Percentiles rank a stretch among this genome's conserved stretches.
Evolutionary conservation across 2,797 vertebrate species (phyloP).

Genomic region (Hypotaenidia philippensis): DNA sequence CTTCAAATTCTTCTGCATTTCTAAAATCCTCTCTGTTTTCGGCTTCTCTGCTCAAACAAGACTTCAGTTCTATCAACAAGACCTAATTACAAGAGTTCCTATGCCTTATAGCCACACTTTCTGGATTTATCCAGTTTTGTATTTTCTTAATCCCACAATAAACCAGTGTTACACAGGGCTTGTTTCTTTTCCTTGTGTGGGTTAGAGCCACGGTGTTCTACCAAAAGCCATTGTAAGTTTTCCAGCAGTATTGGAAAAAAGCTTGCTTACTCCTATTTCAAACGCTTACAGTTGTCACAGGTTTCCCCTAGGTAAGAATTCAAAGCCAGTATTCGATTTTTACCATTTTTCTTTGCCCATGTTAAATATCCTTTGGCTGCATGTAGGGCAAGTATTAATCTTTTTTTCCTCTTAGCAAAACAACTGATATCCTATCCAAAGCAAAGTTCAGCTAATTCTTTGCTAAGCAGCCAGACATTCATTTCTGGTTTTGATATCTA

Average conservation of each 20-base stretch:
- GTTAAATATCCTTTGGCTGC: neutral
- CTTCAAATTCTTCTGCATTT: neutral
- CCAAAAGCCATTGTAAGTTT: neutral
- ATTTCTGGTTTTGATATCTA: neutral
- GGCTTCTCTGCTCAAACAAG: neutral
- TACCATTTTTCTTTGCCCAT: neutral
- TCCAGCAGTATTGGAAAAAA: neutral
- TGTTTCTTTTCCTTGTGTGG: neutral
- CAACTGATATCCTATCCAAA: neutral
- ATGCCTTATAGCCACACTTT: neutral
- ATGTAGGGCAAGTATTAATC: neutral
- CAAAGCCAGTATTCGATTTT: neutral
- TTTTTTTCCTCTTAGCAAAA: neutral
- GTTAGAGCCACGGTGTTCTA: neutral
- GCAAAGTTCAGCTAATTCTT: neutral
- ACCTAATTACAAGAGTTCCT: neutral
- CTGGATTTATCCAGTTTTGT: neutral
- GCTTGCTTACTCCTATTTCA: neutral
- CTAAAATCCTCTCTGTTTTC: neutral
- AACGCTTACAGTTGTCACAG: neutral
- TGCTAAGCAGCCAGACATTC: neutral
- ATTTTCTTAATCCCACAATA: neutral
- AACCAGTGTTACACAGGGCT: neutral
- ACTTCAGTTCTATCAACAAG: neutral
- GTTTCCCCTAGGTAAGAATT: neutral